These are phyloP conservation scores for Drosophila siamana DNA, from an alignment of 2,888 invertebrate genomes.

Conservation along the genomic window DNA sequence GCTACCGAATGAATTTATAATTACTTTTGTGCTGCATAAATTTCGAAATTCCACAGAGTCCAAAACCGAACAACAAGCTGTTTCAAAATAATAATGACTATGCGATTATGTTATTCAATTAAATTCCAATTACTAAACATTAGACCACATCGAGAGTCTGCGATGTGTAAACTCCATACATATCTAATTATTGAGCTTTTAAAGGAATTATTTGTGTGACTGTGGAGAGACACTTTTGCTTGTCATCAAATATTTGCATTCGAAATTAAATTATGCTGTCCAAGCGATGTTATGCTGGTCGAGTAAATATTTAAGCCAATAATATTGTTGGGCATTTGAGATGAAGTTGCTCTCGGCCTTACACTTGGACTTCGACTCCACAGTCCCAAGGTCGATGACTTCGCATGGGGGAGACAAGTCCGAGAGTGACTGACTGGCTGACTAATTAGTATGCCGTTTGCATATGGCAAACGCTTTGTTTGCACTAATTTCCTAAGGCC, in stretches of 20 bases:
- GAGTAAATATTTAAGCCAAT: conserved; percentile 66
- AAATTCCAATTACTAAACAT: conserved; percentile 49
- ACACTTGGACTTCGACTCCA: background rate
- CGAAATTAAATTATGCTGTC: conserved; percentile 56
- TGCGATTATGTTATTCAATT: conserved; percentile 39
- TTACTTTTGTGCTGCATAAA: conserved; percentile 46
- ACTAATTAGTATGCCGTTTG: conserved; percentile 73
- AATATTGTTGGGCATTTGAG: conserved; percentile 50
- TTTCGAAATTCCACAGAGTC: conserved; percentile 22
- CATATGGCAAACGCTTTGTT: conserved; percentile 73
- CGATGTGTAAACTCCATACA: conserved; percentile 22
- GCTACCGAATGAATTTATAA: conserved; percentile 33
- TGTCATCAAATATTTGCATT: conserved; percentile 64
- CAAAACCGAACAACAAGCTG: conserved; percentile 21
- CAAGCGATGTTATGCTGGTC: conserved; percentile 23
- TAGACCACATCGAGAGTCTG: conserved; percentile 26
- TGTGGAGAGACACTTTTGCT: conserved; percentile 48
- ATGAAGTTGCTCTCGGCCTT: conserved; percentile 21
- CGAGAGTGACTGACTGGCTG: conserved; percentile 27
- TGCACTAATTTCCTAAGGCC: conserved; percentile 65
- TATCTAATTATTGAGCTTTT: conserved; percentile 45
- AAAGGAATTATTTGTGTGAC: background rate
- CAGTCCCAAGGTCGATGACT: conserved; percentile 39
- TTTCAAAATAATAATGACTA: conserved; percentile 7
- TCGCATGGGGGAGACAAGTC: conserved; percentile 13